A percentile compares a stretch with the other conserved stretches of the same genome.
phyloP scores from a whole-genome alignment of 2,797 vertebrate species.

The Sciurus carolinensis region DNA sequence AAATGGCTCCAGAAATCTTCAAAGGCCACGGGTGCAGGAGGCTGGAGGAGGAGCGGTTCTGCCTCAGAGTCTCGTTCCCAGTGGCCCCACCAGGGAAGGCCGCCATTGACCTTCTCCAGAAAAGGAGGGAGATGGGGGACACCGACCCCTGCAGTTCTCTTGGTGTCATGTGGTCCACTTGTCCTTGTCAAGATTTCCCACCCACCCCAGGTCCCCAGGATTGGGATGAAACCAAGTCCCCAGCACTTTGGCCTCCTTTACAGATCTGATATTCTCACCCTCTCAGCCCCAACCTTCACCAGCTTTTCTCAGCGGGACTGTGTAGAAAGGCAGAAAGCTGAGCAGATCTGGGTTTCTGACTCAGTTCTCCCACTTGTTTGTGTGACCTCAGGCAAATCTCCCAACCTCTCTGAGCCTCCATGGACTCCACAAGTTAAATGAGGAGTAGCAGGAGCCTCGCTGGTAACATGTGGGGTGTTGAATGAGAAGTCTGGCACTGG shows the following conservation, averaged over 20 bases:
- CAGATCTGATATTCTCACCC: no score
- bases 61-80: neutral
- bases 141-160: rapidly evolving
- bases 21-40: neutral
- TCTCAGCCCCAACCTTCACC: neutral
- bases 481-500: rapidly evolving
- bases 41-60: neutral
- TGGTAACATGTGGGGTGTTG: neutral
- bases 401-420: neutral
- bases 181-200: rapidly evolving
- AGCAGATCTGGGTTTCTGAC: no score
- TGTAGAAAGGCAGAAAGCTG: neutral
- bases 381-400: neutral
- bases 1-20: neutral
- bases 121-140: neutral
- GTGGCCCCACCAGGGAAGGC: neutral
- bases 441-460: neutral
- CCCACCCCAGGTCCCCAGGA: neutral
- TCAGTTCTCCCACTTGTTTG: neutral
- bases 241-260: rapidly evolving
- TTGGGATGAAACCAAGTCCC: neutral
- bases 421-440: rapidly evolving
- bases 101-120: neutral
- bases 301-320: neutral
- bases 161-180: neutral